phyloP scores from a whole-genome alignment of 1,140 invertebrate species.

The Aphaenogaster rudis region DNA sequence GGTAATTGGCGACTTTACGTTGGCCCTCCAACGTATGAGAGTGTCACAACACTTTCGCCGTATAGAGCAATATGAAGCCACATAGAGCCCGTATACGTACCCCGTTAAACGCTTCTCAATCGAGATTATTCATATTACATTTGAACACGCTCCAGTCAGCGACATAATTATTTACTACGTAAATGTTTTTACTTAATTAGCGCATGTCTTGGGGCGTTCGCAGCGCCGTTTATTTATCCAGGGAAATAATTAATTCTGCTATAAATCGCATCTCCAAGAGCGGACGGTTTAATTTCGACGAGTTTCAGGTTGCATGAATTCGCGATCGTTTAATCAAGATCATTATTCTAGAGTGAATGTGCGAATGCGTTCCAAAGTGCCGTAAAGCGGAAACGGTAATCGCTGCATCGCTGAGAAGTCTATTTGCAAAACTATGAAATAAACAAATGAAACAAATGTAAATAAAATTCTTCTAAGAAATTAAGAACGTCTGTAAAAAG shows the following conservation, averaged over 20 bases:
- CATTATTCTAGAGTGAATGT: conserved; percentile 1
- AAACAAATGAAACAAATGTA: not conserved
- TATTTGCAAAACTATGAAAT: conserved; percentile 4
- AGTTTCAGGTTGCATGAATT: conserved; percentile 19
- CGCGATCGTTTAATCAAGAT: conserved; percentile 33
- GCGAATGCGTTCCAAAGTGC: not conserved
- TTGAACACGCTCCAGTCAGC: conserved; percentile 3
- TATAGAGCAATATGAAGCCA: not conserved
- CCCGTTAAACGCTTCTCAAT: conserved; percentile 54
- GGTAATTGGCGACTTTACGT: conserved; percentile 52
- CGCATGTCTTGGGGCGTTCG: conserved; percentile 25
- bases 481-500: conserved; percentile 2
- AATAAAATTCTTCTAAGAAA: not conserved
- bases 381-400: conserved; percentile 7
- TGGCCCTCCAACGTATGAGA: not conserved
- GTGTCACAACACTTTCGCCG: conserved; percentile 26
- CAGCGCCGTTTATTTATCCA: conserved; percentile 20
- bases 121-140: conserved; percentile 46
- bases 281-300: conserved; percentile 52
- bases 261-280: conserved; percentile 30
- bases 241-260: conserved; percentile 52
- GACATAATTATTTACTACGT: conserved; percentile 30
- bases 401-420: not conserved
- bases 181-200: conserved; percentile 67
- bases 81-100: not conserved